Conservation (phyloP, 2,888 invertebrate genomes). For the Byasa hedistus region DNA sequence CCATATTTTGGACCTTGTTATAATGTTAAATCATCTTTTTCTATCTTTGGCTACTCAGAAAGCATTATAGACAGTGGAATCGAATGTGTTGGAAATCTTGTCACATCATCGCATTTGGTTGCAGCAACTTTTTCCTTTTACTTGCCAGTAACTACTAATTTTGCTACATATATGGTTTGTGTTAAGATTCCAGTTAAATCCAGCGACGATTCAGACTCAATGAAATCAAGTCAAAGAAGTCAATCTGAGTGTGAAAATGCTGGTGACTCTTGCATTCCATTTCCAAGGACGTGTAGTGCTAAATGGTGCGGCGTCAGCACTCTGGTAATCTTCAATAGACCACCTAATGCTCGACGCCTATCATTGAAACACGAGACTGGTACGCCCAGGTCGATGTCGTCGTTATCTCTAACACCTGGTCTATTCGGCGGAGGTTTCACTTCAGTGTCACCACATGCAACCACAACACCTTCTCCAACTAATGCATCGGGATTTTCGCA, state of each 20-base stretch:
- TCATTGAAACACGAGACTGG: constrained; percentile 85
- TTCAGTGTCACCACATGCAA: constrained; percentile 73
- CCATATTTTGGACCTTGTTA: no score
- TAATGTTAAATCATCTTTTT: no score
- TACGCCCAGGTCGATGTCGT: constrained; percentile 83
- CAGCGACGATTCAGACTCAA: constrained; percentile 74
- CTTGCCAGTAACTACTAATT: no score
- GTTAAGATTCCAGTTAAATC: constrained; percentile 78
- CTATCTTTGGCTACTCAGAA: no score
- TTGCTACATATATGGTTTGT: neutral
- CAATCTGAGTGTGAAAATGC: constrained; percentile 75
- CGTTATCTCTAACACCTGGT: constrained; percentile 63
- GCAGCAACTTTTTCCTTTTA: no score
- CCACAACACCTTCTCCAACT: constrained; percentile 75
- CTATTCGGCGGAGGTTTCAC: constrained; percentile 60
- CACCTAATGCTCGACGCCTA: constrained; percentile 83
- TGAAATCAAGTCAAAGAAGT: constrained; percentile 72
- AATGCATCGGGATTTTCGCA: constrained; percentile 72
- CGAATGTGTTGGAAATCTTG: no score
- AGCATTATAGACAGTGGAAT: no score
- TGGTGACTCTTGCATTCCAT: constrained; percentile 92
- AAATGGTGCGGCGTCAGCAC: constrained; percentile 93
- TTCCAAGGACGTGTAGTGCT: constrained; percentile 95
- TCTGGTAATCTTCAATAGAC: constrained; percentile 91
- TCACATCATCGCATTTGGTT: no score